Evolutionary conservation across 53 echinoderm and acorn worm genomes (phyloP).

Genomic region (Hippasteria phrygiana): DNA sequence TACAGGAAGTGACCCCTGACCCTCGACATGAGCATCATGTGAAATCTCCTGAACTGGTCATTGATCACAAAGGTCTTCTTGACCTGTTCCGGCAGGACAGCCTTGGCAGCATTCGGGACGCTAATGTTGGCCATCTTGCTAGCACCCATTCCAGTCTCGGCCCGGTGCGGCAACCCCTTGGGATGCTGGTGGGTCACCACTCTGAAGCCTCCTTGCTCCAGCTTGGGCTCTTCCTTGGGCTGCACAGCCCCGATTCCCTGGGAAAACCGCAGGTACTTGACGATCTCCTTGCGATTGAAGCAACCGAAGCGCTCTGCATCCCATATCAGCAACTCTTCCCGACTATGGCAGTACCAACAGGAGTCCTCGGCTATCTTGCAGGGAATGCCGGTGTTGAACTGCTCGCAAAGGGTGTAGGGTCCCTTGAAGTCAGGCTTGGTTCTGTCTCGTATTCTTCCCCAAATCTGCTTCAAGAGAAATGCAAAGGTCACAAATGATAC

Average conservation of each 20-base stretch:
- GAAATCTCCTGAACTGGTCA: background rate
- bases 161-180: background rate
- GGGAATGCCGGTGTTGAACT: slow-evolving; percentile 55
- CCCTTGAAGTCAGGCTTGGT: slow-evolving; percentile 77
- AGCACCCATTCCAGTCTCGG: background rate
- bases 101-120: background rate
- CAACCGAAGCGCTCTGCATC: slow-evolving; percentile 71
- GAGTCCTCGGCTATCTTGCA: slow-evolving; percentile 70
- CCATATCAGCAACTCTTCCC: slow-evolving; percentile 84
- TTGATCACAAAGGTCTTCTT: background rate
- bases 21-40: slow-evolving; percentile 43
- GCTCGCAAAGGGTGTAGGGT: slow-evolving; percentile 69
- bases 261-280: slow-evolving; percentile 53
- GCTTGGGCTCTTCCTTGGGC: slow-evolving; percentile 1
- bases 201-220: background rate
- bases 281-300: slow-evolving; percentile 78
- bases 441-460: slow-evolving; percentile 78
- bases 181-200: slow-evolving; percentile 6
- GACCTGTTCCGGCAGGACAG: background rate
- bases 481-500: too few relatives aligned
- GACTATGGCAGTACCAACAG: slow-evolving; percentile 89
- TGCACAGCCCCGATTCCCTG: slow-evolving; percentile 49
- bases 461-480: slow-evolving; percentile 66
- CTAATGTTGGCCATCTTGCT: slow-evolving; percentile 2
- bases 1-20: slow-evolving; percentile 74